Evolutionary conservation across 2,113 vertebrate species (phyloP).

Genomic region (Vidua chalybeata): DNA sequence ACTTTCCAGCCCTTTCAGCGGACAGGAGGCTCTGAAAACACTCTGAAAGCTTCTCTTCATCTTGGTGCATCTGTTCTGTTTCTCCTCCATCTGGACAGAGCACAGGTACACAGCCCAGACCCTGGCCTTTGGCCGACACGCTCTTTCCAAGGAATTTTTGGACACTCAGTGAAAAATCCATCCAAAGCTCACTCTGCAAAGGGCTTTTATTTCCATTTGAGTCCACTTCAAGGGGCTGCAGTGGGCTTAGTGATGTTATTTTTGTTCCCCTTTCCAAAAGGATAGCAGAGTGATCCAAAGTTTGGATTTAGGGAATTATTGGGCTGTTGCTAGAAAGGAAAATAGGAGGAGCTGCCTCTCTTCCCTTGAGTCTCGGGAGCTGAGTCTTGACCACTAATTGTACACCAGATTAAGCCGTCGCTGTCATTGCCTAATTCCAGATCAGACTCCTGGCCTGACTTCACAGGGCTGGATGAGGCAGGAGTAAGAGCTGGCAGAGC

Average conservation of each 20-base stretch:
- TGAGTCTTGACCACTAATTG: background rate
- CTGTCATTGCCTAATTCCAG: background rate
- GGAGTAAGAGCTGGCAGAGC: background rate
- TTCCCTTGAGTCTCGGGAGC: background rate
- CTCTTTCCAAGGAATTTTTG: slow-evolving; percentile 69
- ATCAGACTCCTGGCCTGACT: slow-evolving; percentile 25
- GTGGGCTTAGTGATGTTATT: slow-evolving; percentile 39
- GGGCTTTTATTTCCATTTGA: slow-evolving; percentile 76
- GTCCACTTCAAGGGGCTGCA: slow-evolving; percentile 73
- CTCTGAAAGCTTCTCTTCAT: slow-evolving; percentile 28
- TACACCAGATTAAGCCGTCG: background rate
- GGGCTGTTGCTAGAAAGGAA: background rate
- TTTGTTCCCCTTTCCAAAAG: slow-evolving; percentile 55
- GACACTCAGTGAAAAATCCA: slow-evolving; percentile 14
- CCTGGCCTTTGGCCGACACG: slow-evolving; percentile 34
- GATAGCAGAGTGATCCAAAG: background rate
- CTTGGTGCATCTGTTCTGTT: slow-evolving; percentile 7
- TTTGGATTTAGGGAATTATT: slow-evolving; percentile 40
- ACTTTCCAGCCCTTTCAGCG: background rate
- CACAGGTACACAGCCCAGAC: slow-evolving; percentile 30
- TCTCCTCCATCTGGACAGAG: slow-evolving; percentile 33
- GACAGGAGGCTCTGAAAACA: slow-evolving; percentile 51
- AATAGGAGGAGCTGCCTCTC: background rate
- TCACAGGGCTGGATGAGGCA: background rate
- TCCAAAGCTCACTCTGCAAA: slow-evolving; percentile 71